A percentile compares a stretch with the other conserved stretches of the same genome.
These are phyloP conservation scores for Diacarnus erythraeanus DNA, from an alignment of 37 sponge, comb jelly and placozoan species.

Conservation along the genomic window DNA sequence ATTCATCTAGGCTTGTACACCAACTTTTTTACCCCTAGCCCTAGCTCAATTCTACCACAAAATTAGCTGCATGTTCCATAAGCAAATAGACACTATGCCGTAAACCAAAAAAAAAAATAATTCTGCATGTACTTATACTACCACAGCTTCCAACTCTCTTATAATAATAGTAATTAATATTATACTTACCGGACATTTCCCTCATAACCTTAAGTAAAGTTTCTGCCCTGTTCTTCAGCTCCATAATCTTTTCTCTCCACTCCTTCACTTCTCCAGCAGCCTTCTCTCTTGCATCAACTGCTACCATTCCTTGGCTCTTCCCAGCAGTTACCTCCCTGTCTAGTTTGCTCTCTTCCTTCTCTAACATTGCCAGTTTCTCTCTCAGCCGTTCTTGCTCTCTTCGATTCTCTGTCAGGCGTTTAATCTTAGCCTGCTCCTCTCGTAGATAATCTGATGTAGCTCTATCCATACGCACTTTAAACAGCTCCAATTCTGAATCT, in stretches of 20 bases:
- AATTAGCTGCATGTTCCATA: no score
- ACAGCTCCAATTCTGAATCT: neutral
- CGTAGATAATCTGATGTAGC: neutral
- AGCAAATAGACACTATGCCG: no score
- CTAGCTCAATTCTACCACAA: no score
- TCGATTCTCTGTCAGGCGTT: constrained; percentile 13
- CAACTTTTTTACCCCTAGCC: no score
- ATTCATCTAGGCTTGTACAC: no score
- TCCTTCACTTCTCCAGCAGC: neutral
- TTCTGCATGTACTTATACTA: no score
- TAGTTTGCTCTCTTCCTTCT: constrained; percentile 20
- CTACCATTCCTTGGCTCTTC: neutral
- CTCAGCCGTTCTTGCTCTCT: constrained; percentile 12
- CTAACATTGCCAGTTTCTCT: constrained; percentile 3
- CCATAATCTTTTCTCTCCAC: constrained; percentile 35
- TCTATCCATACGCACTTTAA: neutral
- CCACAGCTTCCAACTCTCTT: no score
- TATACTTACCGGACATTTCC: constrained; percentile 26
- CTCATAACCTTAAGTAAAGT: constrained; percentile 33
- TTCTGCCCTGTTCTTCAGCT: constrained; percentile 12
- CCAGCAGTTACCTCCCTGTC: neutral
- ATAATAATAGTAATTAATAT: no score
- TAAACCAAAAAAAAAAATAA: no score
- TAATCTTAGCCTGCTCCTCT: neutral
- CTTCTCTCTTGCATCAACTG: constrained; percentile 6